Conservation (phyloP, 1,140 invertebrate species). For the Drosophila busckii region DNA sequence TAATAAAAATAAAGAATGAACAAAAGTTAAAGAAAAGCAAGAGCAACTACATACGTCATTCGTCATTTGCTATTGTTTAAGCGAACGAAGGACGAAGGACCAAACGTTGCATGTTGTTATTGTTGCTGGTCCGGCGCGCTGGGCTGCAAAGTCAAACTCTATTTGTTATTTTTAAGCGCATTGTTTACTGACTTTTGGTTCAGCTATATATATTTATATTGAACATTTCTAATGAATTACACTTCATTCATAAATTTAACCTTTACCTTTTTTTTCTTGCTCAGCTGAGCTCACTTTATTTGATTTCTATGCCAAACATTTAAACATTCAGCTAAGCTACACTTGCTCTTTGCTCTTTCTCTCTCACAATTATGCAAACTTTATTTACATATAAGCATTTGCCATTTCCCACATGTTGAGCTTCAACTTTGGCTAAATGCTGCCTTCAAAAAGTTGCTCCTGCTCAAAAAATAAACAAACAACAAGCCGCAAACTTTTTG, state of each 20-base stretch:
- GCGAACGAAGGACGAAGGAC: conserved; percentile 12
- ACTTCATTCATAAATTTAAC: conserved; percentile 56
- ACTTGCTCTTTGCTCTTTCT: conserved; percentile 15
- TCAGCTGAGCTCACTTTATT: too few species aligned
- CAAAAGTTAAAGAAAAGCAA: conserved; percentile 5
- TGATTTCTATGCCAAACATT: conserved; percentile 32
- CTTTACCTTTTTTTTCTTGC: conserved; percentile 9
- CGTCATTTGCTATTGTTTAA: conserved; percentile 46
- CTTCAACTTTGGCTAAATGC: conserved; percentile 55
- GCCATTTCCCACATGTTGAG: conserved; percentile 37
- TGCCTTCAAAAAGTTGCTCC: conserved; percentile 47
- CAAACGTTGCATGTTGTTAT: not conserved
- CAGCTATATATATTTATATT: conserved; percentile 26
- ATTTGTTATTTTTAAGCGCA: conserved; percentile 61
- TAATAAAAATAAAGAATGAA: conserved; percentile 29
- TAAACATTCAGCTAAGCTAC: too few species aligned
- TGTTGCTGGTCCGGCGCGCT: conserved; percentile 22
- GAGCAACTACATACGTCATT: conserved; percentile 62
- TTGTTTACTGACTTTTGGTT: conserved; percentile 11
- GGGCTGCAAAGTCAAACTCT: conserved; percentile 51
- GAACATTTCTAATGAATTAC: conserved; percentile 64
- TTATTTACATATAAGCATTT: conserved; percentile 14
- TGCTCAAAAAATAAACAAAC: conserved; percentile 33
- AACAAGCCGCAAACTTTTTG: conserved; percentile 39
- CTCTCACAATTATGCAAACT: too few species aligned